A percentile compares a stretch with the other conserved stretches of the same genome.
Conservation (phyloP, 2,888 invertebrate species). For the Camponotus fellah region DNA sequence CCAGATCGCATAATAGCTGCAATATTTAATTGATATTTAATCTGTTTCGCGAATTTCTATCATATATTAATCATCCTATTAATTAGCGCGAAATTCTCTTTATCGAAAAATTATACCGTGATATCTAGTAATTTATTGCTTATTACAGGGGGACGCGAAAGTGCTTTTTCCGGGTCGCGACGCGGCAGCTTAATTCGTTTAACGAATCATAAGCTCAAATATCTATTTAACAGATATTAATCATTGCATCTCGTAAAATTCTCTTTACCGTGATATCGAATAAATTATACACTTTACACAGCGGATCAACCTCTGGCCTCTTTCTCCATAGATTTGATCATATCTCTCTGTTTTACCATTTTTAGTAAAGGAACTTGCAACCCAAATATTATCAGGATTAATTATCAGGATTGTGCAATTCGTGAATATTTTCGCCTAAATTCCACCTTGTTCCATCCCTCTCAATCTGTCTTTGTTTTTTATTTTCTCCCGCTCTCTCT, state of each 20-base stretch:
- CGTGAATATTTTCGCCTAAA: background rate
- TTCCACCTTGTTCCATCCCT: background rate
- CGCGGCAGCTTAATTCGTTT: constrained; percentile 13
- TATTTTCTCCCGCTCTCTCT: background rate
- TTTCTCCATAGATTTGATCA: background rate
- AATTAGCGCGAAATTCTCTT: constrained; percentile 47
- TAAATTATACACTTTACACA: background rate
- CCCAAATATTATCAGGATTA: background rate
- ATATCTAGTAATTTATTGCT: constrained; percentile 54
- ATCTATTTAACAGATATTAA: constrained; percentile 37
- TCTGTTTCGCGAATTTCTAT: constrained; percentile 39
- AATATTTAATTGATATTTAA: constrained; percentile 52
- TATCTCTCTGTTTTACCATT: background rate
- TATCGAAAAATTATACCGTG: constrained; percentile 50
- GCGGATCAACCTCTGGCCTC: background rate
- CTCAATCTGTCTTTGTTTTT: background rate
- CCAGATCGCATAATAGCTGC: constrained; percentile 30
- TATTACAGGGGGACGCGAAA: constrained; percentile 37
- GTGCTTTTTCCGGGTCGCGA: constrained; percentile 45
- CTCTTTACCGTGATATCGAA: background rate
- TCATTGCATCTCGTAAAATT: background rate
- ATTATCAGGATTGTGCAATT: background rate
- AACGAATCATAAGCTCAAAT: constrained; percentile 35
- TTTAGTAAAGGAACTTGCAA: background rate
- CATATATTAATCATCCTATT: constrained; percentile 47